A percentile compares a stretch with the other conserved stretches of the same genome.
Conservation (phyloP, 1,140 invertebrate species). For the Hestina assimilis region DNA sequence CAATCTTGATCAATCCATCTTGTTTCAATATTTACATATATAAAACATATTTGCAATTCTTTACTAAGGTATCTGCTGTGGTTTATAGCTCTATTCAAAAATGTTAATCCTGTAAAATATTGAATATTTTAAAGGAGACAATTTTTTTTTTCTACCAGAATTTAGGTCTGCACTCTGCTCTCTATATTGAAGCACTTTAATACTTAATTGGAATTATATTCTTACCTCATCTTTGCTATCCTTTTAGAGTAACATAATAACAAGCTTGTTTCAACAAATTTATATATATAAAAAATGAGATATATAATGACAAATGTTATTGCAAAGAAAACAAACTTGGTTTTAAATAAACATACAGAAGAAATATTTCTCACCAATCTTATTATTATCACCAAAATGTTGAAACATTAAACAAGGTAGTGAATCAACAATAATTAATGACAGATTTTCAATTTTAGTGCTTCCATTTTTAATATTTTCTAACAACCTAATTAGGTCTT, state of each 20-base stretch:
- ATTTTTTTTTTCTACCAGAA: too few relatives aligned
- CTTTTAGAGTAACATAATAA: background rate
- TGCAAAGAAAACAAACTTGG: too few relatives aligned
- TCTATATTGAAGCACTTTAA: too few relatives aligned
- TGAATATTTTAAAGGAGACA: too few relatives aligned
- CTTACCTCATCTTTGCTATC: background rate
- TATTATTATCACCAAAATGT: constrained; percentile 68
- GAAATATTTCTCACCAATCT: constrained; percentile 55
- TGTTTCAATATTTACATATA: constrained; percentile 81
- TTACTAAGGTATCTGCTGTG: constrained; percentile 77
- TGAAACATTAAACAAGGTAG: constrained; percentile 78
- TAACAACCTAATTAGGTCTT: constrained; percentile 76
- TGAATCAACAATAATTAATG: constrained; percentile 82
- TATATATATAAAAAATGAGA: background rate
- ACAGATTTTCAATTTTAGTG: constrained; percentile 53
- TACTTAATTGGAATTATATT: too few relatives aligned
- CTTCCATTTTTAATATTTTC: constrained; percentile 64
- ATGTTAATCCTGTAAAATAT: constrained; percentile 62
- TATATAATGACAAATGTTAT: too few relatives aligned
- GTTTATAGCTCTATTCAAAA: constrained; percentile 79
- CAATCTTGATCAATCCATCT: constrained; percentile 77
- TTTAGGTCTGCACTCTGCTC: too few relatives aligned
- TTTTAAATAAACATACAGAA: constrained; percentile 23
- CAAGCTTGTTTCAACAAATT: background rate
- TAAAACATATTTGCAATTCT: constrained; percentile 73